Base-by-base conservation (phyloP, 2,888 invertebrate genomes). In the Sesia bembeciformis region DNA sequence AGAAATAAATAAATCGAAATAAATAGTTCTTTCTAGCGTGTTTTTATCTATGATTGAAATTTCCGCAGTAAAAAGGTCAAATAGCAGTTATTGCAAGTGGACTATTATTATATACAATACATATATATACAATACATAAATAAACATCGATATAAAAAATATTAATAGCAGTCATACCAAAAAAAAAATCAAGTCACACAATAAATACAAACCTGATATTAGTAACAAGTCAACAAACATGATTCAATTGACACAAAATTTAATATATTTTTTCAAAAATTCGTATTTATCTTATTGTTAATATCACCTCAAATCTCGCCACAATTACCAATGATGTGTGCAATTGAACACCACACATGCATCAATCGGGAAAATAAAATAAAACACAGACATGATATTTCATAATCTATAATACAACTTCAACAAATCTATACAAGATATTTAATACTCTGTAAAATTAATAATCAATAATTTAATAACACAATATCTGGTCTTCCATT, bases 391-490 rank as follows among this genome's bases (percentile, higher is more conserved):
- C 57, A 62, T 63, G 62, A 61, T 65, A 65, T 70, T 39, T 71
- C 67, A 76, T 74, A 73, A 67, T 78, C 76, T 85, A 82, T 82
- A 78, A 72, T 80, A 84, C 68, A 76, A 70, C 62, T 80, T 82
- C 68, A 85, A 82, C 74, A 78, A 78, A 63, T 74, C 74, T 84
- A 84, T 79, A 84, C 74, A 82, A 61, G 62, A 57, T 57, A 61
- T 55, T 74, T 70, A 77, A 76, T 79, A 77, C 66, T 78, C 64
- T 72, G 67, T 65, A 62, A 60, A 63, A 68, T 63, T 65, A 70
- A 63, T 58, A 58, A 60, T 58, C 52, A 59, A 40, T 52, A 53
- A 53, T 56, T 51, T 42, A 56, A 57, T 56, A 53, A 46, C 23
- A n/a, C 46, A 23, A 46, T 8, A 46, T 23, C 23, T 23, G 23